These are phyloP conservation scores for Heliconius nattereri DNA, from an alignment of 1,140 invertebrate genomes.

Conservation along the genomic window DNA sequence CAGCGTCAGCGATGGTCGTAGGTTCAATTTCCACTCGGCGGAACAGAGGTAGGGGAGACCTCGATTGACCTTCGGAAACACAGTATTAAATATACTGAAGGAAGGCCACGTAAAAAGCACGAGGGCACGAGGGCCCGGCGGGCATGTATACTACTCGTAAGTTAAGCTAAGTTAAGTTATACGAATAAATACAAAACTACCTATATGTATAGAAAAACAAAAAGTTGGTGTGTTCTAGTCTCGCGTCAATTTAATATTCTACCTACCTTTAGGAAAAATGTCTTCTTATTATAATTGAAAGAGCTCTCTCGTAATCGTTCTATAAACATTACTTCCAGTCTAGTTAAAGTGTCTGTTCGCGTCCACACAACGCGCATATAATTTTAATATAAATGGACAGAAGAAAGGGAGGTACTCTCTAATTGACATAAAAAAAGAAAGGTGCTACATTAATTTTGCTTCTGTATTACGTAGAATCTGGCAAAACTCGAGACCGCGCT, in stretches of 20 bases:
- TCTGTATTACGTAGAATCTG: too few species aligned
- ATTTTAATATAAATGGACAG: slow-evolving; percentile 6
- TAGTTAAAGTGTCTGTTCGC: background rate
- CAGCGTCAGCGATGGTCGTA: too few species aligned
- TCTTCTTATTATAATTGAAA: background rate
- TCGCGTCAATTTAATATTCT: background rate
- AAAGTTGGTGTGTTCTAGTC: background rate
- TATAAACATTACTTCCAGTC: background rate
- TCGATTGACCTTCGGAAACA: too few species aligned
- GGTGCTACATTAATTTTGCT: too few species aligned
- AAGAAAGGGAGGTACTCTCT: background rate
- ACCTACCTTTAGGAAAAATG: background rate
- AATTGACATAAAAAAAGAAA: background rate
- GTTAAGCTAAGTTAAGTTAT: background rate
- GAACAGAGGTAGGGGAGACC: too few species aligned
- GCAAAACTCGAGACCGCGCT: too few species aligned
- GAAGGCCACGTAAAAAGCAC: too few species aligned
- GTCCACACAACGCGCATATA: background rate
- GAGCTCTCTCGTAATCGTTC: background rate
- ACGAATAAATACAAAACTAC: background rate
- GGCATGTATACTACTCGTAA: background rate
- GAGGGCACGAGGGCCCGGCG: too few species aligned
- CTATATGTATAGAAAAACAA: background rate
- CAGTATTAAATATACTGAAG: too few species aligned
- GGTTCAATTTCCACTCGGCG: too few species aligned